Evolutionary conservation across 2,888 invertebrate species (phyloP), one percentile per base, ranked within the genome.

Genomic region (Cerastis leucographa): DNA sequence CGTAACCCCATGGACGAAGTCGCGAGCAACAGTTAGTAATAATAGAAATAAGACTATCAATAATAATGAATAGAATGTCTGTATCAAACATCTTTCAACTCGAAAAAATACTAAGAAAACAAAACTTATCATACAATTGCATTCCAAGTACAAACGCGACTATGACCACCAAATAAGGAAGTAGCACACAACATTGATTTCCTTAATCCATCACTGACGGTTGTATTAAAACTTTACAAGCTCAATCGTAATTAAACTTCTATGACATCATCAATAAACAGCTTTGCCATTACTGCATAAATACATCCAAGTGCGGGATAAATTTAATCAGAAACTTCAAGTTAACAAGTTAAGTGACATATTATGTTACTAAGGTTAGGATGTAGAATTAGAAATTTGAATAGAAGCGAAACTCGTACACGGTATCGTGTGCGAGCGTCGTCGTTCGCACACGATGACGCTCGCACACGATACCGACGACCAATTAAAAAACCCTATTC

Each of bases 321-420:
- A 79, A 79, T 85, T 80, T 79, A 80, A 85, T 78, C 75, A 82
- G 76, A 81, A 81, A 75, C 75, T 74, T 79, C 72, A 69, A 67
- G 44, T 67, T 78, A 78, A 78, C 65, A 25, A 51, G 56, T 51
- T 72, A 77, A 68, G 68, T 74, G 73, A 83, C 83, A 77, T 71
- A 77, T 81, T 40, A 69, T 65, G 71, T 73, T 78, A 69, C 74
- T 80, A 76, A 74, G 77, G 62, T 83, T 35, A 44, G 8, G 14
- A n/a, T 35, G 22, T 71, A 78, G 71, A 51, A 49, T 65, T 49
- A 44, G 35, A 7, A 49, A 56, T 2, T 2, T 1, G 22, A 6
- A 14, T 46, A 35, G 78, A 71, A 4, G 29, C 0, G 51, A 12
- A 35, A 22, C 17, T 17, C 4, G 11, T 54, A 49, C 2, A 49